A percentile compares a stretch with the other conserved stretches of the same genome.
These are phyloP conservation scores for Hoplodrina blanda DNA, from an alignment of 2,888 invertebrate species.

Conservation along the genomic window DNA sequence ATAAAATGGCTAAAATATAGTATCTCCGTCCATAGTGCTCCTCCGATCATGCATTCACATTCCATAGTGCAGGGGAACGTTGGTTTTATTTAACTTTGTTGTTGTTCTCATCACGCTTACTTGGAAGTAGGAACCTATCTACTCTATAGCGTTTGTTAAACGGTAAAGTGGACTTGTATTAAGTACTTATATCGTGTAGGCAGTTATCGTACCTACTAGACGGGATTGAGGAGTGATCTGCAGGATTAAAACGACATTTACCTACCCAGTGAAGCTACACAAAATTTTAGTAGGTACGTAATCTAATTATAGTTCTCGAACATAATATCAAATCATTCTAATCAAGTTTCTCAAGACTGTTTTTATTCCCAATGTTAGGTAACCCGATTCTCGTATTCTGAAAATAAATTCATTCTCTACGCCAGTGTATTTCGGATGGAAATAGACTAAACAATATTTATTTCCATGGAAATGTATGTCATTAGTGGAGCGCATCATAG, in stretches of 20 bases:
- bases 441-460: slow-evolving; percentile 20
- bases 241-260: slow-evolving; percentile 33
- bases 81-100: slow-evolving; percentile 49
- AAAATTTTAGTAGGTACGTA: slow-evolving; percentile 11
- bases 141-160: slow-evolving; percentile 35
- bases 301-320: slow-evolving; percentile 2
- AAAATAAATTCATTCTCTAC: background rate
- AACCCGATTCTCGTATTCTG: background rate
- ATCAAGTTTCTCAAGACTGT: background rate
- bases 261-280: slow-evolving; percentile 1
- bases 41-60: slow-evolving; percentile 47
- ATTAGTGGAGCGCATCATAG: slow-evolving; percentile 50
- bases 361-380: background rate
- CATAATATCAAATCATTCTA: background rate
- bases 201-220: slow-evolving; percentile 4
- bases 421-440: background rate
- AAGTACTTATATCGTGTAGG: slow-evolving; percentile 34
- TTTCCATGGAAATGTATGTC: slow-evolving; percentile 45
- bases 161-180: slow-evolving; percentile 30
- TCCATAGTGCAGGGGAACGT: slow-evolving; percentile 50
- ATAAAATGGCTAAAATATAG: slow-evolving; percentile 34
- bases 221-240: slow-evolving; percentile 45
- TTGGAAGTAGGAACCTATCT: slow-evolving; percentile 38
- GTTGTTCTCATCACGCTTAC: slow-evolving; percentile 53
- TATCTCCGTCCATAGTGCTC: slow-evolving; percentile 26